A percentile compares a stretch with the other conserved stretches of the same genome.
Evolutionary conservation across 2,113 vertebrate species (phyloP).

Genomic region (Phaetusa simplex): DNA sequence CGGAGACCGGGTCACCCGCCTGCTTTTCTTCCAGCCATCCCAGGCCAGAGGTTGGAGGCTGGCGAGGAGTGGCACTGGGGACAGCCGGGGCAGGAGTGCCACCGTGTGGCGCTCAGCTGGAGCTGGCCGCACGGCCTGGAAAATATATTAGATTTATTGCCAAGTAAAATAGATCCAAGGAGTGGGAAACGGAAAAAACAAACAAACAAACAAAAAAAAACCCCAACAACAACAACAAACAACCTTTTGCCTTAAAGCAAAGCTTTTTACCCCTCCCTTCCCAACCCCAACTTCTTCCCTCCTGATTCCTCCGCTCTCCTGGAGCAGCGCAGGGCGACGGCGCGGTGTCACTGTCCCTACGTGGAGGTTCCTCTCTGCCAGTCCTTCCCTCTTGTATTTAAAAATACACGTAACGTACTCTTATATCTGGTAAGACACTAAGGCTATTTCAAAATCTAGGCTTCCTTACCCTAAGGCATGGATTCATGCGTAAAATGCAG

Average conservation of each 20-base stretch:
- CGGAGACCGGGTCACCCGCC: rapidly evolving
- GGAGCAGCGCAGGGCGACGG: neutral
- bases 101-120: constrained; percentile 47
- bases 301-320: neutral
- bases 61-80: neutral
- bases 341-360: rapidly evolving
- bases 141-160: rapidly evolving
- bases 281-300: neutral
- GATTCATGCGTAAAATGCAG: neutral
- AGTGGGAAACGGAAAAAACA: rapidly evolving
- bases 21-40: rapidly evolving
- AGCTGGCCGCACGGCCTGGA: neutral
- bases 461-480: neutral
- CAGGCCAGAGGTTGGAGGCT: neutral
- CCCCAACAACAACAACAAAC: no score
- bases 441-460: neutral
- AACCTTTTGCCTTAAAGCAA: neutral
- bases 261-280: neutral
- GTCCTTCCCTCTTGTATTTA: neutral
- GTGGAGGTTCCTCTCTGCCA: neutral
- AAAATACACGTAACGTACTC: rapidly evolving
- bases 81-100: constrained; percentile 17
- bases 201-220: no score
- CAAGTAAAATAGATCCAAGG: rapidly evolving
- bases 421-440: neutral